Percentiles rank a stretch among this genome's conserved stretches.
Conservation (phyloP, 1,140 invertebrate species). For the Theocolax elegans region DNA sequence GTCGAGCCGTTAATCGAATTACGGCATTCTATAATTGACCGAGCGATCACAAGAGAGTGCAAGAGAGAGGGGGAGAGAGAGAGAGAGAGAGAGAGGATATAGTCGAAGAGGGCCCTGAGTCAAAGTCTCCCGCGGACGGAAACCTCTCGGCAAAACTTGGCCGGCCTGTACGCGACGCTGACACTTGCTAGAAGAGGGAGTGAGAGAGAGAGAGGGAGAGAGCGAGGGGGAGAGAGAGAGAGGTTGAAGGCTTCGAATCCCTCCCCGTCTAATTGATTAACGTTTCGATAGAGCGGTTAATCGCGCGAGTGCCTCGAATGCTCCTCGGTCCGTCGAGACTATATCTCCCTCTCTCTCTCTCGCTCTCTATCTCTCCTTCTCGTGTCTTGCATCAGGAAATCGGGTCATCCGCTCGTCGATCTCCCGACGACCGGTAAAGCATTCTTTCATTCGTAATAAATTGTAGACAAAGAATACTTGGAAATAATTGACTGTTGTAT, state of each 20-base stretch:
- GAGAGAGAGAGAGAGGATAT: not conserved
- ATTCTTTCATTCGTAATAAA: no score
- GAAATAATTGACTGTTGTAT: no score
- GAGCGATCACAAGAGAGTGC: not conserved
- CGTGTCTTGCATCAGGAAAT: not conserved
- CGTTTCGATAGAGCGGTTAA: conserved; percentile 20
- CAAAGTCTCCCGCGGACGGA: not conserved
- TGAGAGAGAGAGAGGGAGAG: no score
- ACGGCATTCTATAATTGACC: conserved; percentile 10
- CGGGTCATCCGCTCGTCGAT: not conserved
- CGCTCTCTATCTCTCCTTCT: not conserved
- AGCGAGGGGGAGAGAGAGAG: no score
- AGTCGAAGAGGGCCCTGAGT: no score
- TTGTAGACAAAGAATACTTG: no score
- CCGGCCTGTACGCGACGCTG: not conserved
- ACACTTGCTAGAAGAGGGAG: no score
- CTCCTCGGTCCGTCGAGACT: not conserved
- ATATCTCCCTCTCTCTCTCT: no score
- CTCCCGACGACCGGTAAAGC: no score
- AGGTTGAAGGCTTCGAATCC: no score
- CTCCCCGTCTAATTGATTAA: conserved; percentile 13
- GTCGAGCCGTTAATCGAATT: conserved; percentile 19
- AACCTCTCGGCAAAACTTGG: conserved; percentile 7
- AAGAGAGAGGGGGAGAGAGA: no score
- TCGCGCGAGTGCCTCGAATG: conserved; percentile 10